These are phyloP conservation scores for Keiferia lycopersicella DNA, from an alignment of 2,888 invertebrate genomes.

Conservation along the genomic window DNA sequence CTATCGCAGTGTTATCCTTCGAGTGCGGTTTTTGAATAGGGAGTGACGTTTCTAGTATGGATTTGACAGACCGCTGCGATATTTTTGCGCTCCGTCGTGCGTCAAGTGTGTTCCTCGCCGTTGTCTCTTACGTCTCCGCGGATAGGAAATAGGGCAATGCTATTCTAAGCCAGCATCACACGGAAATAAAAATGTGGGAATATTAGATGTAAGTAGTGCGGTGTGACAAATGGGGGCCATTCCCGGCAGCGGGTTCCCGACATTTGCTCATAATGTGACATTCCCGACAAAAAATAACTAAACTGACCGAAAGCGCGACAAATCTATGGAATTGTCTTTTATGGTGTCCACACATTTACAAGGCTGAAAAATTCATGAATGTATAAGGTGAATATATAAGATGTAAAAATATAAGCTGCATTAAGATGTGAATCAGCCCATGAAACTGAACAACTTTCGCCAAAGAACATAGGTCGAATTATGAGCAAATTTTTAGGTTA, in stretches of 20 bases:
- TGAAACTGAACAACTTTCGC: conserved; percentile 7
- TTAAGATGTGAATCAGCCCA: too few relatives aligned
- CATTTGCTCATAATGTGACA: conserved; percentile 5
- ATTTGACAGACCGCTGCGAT: too few relatives aligned
- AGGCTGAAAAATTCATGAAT: too few relatives aligned
- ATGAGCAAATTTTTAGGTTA: neutral
- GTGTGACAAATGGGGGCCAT: conserved; percentile 9
- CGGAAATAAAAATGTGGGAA: neutral
- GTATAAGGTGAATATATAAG: too few relatives aligned
- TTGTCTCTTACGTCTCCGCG: neutral
- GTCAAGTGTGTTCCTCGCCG: too few relatives aligned
- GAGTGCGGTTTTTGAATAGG: too few relatives aligned
- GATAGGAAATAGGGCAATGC: neutral
- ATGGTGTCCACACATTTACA: too few relatives aligned
- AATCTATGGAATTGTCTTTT: neutral
- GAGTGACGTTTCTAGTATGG: too few relatives aligned
- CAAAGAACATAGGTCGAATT: neutral
- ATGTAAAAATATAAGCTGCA: too few relatives aligned
- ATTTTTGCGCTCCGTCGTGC: too few relatives aligned
- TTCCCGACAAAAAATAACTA: neutral
- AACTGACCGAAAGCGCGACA: neutral
- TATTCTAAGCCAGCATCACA: neutral
- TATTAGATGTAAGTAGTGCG: neutral
- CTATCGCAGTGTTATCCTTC: too few relatives aligned
- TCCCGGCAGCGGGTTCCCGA: neutral